Percentiles rank a stretch among this genome's conserved stretches.
Evolutionary conservation across 1,140 invertebrate genomes (phyloP).

Genomic region (Eriosoma lanigerum): DNA sequence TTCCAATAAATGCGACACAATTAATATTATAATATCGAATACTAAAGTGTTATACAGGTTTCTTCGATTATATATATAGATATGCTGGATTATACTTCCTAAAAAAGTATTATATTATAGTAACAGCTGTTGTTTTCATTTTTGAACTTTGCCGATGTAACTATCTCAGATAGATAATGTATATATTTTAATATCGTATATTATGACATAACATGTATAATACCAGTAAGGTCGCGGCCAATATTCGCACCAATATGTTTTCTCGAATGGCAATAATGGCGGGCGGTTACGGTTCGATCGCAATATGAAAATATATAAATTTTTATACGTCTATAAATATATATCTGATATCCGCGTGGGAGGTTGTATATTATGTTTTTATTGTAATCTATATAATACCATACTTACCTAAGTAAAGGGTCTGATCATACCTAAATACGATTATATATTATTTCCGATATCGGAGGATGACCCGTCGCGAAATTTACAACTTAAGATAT

Average conservation of each 20-base stretch:
- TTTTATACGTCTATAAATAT: no score
- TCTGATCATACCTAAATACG: no score
- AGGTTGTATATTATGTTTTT: no score
- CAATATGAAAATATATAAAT: neutral
- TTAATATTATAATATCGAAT: neutral
- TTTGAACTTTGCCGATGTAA: neutral
- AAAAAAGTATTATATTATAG: neutral
- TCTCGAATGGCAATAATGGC: neutral
- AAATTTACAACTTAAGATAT: neutral
- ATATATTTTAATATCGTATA: neutral
- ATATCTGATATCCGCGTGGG: no score
- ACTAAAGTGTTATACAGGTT: no score
- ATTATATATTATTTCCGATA: neutral
- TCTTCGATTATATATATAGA: neutral
- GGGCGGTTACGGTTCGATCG: neutral
- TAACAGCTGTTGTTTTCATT: neutral
- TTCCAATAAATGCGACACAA: neutral
- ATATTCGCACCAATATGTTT: neutral
- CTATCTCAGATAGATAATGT: neutral
- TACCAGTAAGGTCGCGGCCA: neutral
- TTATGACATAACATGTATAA: neutral
- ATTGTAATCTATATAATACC: no score
- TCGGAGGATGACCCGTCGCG: neutral
- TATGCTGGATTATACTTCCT: neutral
- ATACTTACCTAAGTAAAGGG: no score